Evolutionary conservation across 2,797 vertebrate species (phyloP), one percentile per base, ranked within the genome.

Genomic region (Gephyroberyx darwinii): DNA sequence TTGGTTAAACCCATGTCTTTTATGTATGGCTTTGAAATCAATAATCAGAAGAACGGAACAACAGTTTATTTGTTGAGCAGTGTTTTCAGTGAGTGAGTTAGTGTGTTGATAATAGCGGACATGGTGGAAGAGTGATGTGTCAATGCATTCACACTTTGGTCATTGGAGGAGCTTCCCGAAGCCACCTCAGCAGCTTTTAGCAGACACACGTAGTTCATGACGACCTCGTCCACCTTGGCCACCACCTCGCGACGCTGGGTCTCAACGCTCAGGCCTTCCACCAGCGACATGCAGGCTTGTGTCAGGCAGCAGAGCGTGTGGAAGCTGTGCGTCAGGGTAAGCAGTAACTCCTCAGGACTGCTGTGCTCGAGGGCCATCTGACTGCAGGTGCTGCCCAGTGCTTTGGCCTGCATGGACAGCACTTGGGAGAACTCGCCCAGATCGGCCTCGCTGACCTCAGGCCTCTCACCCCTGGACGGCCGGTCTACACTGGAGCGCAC

Each of bases 21-120:
- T 64, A 96, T 94, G 94, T 98, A 98, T 99, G 98, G 98, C 98
- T 99, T 98, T 95, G 92, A 96, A 96, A 95, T 95, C 95, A 95
- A 94, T 88, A 85, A 93, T 93, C 93, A 94, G 94, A 94, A 95
- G 83, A 88, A 94, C 94, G 94, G 81, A 92, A 93, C 89, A 87
- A 84, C 88, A 91, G 88, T 92, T 96, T 92, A 95, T 91, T 95
- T 94, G 89, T 95, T 92, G 90, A 95, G 94, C 95, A 95, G 94
- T 94, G 92, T 95, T 93, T 95, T 94, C 93, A 96, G 95, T 94
- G 96, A 96, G 94, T 93, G 93, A 91, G 94, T 96, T 93, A 97
- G 95, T 95, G 95, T 93, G 94, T 96, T 95, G 94, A 96, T 93
- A 90, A 96, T 92, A 94, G 95, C 94, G 87, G 95, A 95, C 95